These are phyloP conservation scores for Ostrea denselamellosa DNA, from an alignment of 1,140 invertebrate species.

Conservation along the genomic window DNA sequence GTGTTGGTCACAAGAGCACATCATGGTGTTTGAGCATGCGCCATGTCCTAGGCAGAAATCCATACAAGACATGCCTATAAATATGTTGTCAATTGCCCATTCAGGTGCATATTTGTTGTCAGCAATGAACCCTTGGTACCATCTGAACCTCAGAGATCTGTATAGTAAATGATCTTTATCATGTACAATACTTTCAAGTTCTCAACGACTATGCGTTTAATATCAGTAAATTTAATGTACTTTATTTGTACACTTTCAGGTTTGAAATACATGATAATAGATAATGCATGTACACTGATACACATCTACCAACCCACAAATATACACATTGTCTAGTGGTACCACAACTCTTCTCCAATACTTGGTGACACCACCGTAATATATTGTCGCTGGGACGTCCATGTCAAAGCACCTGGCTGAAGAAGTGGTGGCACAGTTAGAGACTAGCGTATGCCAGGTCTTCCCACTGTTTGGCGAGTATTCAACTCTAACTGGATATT, in stretches of 20 bases:
- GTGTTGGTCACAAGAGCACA: constrained; percentile 78
- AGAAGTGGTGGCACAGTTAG: constrained; percentile 69
- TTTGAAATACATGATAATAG: too few relatives aligned
- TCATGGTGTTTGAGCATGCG: constrained; percentile 75
- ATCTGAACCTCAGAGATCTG: constrained; percentile 78
- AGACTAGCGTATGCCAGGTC: constrained; percentile 76
- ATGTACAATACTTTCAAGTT: too few relatives aligned
- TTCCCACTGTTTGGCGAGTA: constrained; percentile 78
- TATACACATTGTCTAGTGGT: constrained; percentile 76
- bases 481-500: constrained; percentile 77
- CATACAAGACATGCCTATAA: constrained; percentile 79
- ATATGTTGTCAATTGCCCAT: constrained; percentile 80
- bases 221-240: too few relatives aligned
- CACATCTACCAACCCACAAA: constrained; percentile 76
- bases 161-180: background rate
- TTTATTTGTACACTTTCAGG: too few relatives aligned
- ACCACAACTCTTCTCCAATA: constrained; percentile 78
- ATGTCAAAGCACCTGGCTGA: constrained; percentile 69
- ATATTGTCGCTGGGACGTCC: constrained; percentile 72
- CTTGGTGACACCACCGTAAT: constrained; percentile 77
- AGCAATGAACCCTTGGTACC: constrained; percentile 78
- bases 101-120: constrained; percentile 73
- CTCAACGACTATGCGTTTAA: too few relatives aligned
- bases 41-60: constrained; percentile 80
- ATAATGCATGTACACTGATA: too few relatives aligned